Evolutionary conservation across 1,140 invertebrate genomes (phyloP).

Genomic region (Procambarus clarkii): DNA sequence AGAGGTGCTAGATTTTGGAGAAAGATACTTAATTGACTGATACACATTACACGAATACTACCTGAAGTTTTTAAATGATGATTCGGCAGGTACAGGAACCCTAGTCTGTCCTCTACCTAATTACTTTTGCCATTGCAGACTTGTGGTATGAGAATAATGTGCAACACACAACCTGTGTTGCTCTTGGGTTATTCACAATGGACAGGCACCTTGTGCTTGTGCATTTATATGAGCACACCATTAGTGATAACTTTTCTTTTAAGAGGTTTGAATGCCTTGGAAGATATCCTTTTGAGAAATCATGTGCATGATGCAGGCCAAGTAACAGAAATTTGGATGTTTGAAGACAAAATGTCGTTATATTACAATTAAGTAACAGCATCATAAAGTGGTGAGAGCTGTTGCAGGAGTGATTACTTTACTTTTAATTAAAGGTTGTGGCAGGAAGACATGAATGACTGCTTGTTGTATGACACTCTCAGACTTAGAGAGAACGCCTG

Average conservation of each 20-base stretch:
- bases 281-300: too few relatives aligned
- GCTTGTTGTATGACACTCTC: not conserved
- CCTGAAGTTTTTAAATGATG: not conserved
- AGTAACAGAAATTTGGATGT: too few relatives aligned
- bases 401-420: too few relatives aligned
- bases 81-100: not conserved
- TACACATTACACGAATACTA: not conserved
- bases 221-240: not conserved
- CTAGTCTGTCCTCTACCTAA: not conserved
- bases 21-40: not conserved
- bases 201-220: not conserved
- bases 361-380: not conserved
- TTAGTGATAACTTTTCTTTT: too few relatives aligned
- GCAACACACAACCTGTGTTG: not conserved
- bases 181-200: not conserved
- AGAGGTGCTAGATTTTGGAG: not conserved
- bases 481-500: conserved; percentile 19
- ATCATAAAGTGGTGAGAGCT: not conserved
- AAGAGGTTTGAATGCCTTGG: too few relatives aligned
- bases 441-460: not conserved
- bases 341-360: not conserved
- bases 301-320: too few relatives aligned
- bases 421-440: not conserved
- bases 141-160: not conserved
- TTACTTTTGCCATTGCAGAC: not conserved